Evolutionary conservation across 1,140 invertebrate genomes (phyloP).

Genomic region (Kradibia gibbosae): DNA sequence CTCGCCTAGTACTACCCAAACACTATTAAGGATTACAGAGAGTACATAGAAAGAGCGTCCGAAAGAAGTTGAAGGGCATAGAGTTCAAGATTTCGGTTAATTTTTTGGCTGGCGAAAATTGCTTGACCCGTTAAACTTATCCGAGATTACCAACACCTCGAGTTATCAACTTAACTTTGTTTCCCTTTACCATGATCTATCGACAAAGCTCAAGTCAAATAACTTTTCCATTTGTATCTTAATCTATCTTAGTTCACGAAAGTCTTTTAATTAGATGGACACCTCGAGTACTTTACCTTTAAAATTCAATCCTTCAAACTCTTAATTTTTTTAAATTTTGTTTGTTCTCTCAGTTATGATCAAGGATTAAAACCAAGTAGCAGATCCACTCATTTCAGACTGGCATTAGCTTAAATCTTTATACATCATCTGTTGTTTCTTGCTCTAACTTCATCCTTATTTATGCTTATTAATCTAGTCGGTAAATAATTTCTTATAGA

Average conservation of each 20-base stretch:
- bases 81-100: no score
- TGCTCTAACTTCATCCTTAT: no score
- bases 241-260: not conserved
- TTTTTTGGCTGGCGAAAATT: conserved; percentile 11
- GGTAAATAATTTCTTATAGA: no score
- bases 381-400: not conserved
- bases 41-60: not conserved
- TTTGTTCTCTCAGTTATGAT: not conserved
- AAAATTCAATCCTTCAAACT: no score
- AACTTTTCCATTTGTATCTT: no score
- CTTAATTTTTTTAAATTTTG: not conserved
- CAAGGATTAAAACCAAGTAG: not conserved
- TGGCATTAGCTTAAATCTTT: no score
- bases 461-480: no score
- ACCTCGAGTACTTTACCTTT: not conserved
- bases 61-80: no score
- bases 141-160: no score
- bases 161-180: conserved; percentile 16
- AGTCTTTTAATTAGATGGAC: not conserved
- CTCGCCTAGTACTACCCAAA: not conserved
- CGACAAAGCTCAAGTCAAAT: not conserved
- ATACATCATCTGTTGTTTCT: no score
- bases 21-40: not conserved
- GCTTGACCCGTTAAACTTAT: no score
- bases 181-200: not conserved